phyloP scores from a whole-genome alignment of 2,113 vertebrate species.

The Cynopterus brachyotis region DNA sequence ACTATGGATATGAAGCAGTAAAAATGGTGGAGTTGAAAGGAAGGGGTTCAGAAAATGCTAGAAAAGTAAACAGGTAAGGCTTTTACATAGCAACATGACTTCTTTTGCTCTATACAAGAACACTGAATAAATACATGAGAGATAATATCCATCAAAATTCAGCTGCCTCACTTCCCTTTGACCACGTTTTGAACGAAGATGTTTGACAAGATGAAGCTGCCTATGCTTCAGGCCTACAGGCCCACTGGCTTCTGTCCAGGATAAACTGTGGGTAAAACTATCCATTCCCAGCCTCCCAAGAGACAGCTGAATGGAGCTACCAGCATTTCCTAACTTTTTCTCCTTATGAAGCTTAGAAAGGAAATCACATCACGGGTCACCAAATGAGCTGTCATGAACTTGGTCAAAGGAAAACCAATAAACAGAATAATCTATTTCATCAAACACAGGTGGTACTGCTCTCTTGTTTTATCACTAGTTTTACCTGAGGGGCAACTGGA shows the following conservation, averaged over 20 bases:
- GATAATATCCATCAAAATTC: conserved; percentile 27
- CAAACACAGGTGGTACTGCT: neutral
- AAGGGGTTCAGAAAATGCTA: neutral
- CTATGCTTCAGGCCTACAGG: conserved; percentile 25
- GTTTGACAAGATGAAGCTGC: conserved; percentile 46
- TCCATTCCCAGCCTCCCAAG: conserved; percentile 21
- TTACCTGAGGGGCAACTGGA: neutral
- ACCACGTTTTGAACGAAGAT: conserved; percentile 19
- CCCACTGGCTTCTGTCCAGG: conserved; percentile 70
- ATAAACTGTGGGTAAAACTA: conserved; percentile 54
- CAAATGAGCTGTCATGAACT: neutral
- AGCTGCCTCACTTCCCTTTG: conserved; percentile 43
- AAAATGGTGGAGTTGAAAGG: neutral
- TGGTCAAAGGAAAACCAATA: neutral
- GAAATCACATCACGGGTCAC: neutral
- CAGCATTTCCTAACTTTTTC: conserved; percentile 6
- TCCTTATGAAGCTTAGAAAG: neutral
- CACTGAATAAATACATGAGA: neutral
- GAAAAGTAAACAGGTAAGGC: neutral
- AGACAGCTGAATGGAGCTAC: conserved; percentile 12
- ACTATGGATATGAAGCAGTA: neutral
- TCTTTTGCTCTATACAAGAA: conserved; percentile 27
- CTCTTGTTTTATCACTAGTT: neutral
- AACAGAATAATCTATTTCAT: neutral
- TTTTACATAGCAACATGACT: neutral